Evolutionary conservation across 1,140 invertebrate genomes (phyloP), one percentile per base, ranked within the genome.

Genomic region (Brachionus manjavacas): DNA sequence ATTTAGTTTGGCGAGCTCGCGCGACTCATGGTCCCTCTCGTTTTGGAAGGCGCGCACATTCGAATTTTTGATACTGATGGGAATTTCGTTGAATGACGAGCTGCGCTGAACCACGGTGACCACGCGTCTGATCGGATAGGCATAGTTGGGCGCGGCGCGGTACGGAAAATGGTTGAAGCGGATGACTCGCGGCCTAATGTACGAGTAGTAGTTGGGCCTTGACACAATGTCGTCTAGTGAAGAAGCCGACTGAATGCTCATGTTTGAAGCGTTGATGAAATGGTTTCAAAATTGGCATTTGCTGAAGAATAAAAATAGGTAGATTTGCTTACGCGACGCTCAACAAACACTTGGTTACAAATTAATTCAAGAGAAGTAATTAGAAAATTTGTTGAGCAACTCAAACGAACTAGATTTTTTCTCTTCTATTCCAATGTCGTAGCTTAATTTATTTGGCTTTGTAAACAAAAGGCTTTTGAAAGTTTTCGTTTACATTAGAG

Each of bases 1-100:
- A 86, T 91, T 91, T 74, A 91, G 85, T 76, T 90, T 89, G 84
- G 88, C 89, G 87, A 91, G 88, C 64, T 91, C 90, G 84, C 90
- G 90, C 87, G 91, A 91, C 85, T 91, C 91, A 28, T 64, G 8
- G 14, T 83, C 64, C 4, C 64, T 16, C 14, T 23, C 31, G 66
- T 68, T 41, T n/a, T 39, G 41, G 14, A 83, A 20, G 16, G 28
- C 31, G 16, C 16, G 31, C 16, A 72, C 68, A 72, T 4, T 16
- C 14, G 16, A 12, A 23, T 72, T 41, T 20, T 60, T 60, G 52
- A 60, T 60, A 1, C 16, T 60, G 52, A 60, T 60, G 8, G 52
- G 52, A 7, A 60, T 60, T 23, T 60, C 52, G 16, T 60, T 60
- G 52, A 60, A 60, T 20, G 52, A 60, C 8, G 52, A 25, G 52